Percentiles rank a stretch among this genome's conserved stretches.
These are phyloP conservation scores for Leucophenga varia DNA, from an alignment of 1,140 invertebrate species.

Conservation along the genomic window DNA sequence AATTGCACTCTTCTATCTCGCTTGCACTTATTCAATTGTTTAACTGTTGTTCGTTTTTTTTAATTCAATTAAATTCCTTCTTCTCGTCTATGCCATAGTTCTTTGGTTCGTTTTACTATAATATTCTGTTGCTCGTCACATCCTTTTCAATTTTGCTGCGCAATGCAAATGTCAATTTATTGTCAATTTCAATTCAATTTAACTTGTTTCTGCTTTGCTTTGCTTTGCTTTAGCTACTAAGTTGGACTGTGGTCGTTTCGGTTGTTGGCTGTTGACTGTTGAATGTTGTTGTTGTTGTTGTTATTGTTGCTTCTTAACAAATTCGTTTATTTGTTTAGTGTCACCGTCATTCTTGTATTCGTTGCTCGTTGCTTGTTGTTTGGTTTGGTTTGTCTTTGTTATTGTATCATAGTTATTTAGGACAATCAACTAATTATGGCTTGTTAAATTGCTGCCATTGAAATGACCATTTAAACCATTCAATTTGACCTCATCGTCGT, in stretches of 20 bases:
- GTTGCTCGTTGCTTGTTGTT: slow-evolving; percentile 3
- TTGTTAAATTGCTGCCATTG: slow-evolving; percentile 54
- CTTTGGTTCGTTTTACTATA: slow-evolving; percentile 21
- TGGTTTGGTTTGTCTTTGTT: slow-evolving; percentile 12
- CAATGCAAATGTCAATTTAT: too few relatives aligned
- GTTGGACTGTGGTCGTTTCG: too few relatives aligned
- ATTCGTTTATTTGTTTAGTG: too few relatives aligned
- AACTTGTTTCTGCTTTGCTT: too few relatives aligned
- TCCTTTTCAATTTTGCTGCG: slow-evolving; percentile 29
- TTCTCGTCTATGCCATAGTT: slow-evolving; percentile 39
- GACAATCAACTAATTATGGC: slow-evolving; percentile 53
- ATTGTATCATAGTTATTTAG: slow-evolving; percentile 36
- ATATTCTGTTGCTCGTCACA: slow-evolving; percentile 28
- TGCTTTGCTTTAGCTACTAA: too few relatives aligned
- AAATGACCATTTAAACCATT: slow-evolving; percentile 53
- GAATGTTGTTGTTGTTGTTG: slow-evolving; percentile 12
- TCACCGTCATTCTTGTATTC: too few relatives aligned
- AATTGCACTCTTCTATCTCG: slow-evolving; percentile 23
- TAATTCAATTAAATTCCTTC: slow-evolving; percentile 36
- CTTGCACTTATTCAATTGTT: slow-evolving; percentile 4
- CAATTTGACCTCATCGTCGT: slow-evolving; percentile 4
- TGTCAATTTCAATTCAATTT: too few relatives aligned
- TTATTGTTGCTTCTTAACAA: slow-evolving; percentile 24
- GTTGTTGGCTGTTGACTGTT: slow-evolving; percentile 2
- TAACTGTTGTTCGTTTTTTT: slow-evolving; percentile 41